Base-by-base conservation (phyloP, 1,140 invertebrate genomes). In the Pseudomyrmex sp. region DNA sequence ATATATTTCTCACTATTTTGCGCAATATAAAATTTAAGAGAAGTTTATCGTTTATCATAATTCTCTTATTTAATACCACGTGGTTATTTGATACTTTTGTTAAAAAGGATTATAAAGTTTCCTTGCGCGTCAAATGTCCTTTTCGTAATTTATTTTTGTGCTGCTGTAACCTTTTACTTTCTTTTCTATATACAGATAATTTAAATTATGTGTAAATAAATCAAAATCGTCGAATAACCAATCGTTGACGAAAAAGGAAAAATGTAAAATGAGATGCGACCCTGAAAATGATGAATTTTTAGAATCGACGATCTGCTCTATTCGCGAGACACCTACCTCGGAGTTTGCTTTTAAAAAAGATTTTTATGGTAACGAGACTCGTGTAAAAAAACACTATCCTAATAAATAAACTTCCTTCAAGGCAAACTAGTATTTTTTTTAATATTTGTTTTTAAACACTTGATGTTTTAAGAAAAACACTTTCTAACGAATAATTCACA, bases 241-340 rank as follows among this genome's bases (percentile, higher is more conserved):
- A 66, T 70, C 54, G 44, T 59, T 46, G 65, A 59, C 65, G 54
- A 65, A 80, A 80, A 66, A 59, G 66, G 59, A 80, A 66, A 54
- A 56, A 35, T 7, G 0, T 5, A 35, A 35, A 54, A 23, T 44
- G 46, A 70, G 18, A 79, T 44, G 52, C 3, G 54, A 44, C 76
- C 76, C n/a, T 80, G 76, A 80, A 59, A 80, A 61, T 48, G 23
- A 80, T 58, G 44, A 79, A 44, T 80, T 80, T 80, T 72, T 72
- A 59, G 20, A 70, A 50, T 23, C 63, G 20, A 7, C 8, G 2
- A 3, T 20, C 44, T 56, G n/a, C 35, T 63, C 15, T 75, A 58
- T 70, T 13, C 65, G 35, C 20, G 75, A 26, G 20, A 59, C 20
- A 58, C 20, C 48, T 12, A 13, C 2, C 9, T 50, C 10, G 35